Conservation (phyloP, 37 sponge, comb jelly and placozoan species). For the Aphrocallistes beatrix region DNA sequence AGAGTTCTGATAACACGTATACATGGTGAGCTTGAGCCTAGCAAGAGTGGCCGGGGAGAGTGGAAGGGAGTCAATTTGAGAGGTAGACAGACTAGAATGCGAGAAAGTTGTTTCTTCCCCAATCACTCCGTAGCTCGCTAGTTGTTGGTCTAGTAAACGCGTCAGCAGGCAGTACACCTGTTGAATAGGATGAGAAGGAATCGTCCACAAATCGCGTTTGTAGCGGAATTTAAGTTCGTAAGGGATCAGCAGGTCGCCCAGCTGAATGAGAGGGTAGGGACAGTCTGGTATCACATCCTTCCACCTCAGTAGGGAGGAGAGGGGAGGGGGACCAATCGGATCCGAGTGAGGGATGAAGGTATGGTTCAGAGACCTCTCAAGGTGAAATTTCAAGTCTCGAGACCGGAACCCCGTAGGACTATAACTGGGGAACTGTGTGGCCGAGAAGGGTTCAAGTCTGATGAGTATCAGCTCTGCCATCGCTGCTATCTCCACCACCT, state of each 20-base stretch:
- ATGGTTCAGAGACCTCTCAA: not conserved
- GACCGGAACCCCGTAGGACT: constrained; percentile 50
- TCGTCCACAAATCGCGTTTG: not conserved
- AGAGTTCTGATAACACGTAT: not conserved
- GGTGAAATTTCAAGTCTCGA: not conserved
- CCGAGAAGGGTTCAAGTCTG: constrained; percentile 29
- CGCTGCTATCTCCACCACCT: constrained; percentile 61
- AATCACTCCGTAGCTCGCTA: not conserved
- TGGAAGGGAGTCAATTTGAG: not conserved
- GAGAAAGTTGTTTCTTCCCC: not conserved
- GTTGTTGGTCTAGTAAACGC: not conserved
- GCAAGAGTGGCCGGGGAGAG: not conserved
- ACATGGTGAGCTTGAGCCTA: not conserved
- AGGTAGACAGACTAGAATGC: not conserved
- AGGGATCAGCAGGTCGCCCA: not conserved
- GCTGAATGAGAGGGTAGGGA: constrained; percentile 6
- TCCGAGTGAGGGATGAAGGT: not conserved
- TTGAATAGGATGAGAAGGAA: not conserved
- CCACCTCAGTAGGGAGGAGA: not conserved
- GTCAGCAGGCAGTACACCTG: not conserved
- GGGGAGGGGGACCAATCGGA: not conserved
- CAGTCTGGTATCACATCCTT: not conserved
- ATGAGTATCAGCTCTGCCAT: constrained; percentile 39
- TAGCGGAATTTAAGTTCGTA: not conserved
- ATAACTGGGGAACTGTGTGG: constrained; percentile 31